These are phyloP conservation scores for Pituophis catenifer DNA, from an alignment of 2,113 vertebrate genomes.

Conservation along the genomic window DNA sequence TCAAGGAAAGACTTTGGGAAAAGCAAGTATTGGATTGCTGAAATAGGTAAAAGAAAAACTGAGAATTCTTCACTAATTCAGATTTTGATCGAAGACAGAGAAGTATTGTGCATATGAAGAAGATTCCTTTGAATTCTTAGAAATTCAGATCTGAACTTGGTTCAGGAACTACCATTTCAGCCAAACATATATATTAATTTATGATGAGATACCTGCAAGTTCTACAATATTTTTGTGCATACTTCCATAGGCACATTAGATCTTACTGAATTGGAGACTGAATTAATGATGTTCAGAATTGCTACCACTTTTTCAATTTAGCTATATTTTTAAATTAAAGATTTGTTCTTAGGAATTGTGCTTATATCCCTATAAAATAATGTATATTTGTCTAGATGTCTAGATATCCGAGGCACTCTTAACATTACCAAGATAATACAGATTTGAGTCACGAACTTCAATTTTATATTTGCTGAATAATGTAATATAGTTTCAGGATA, in stretches of 20 bases:
- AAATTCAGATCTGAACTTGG: background rate
- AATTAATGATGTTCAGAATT: background rate
- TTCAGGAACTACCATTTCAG: background rate
- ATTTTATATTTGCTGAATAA: conserved; percentile 1
- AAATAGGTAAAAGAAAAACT: background rate
- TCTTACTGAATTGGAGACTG: background rate
- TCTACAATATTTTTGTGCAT: background rate
- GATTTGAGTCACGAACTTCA: background rate
- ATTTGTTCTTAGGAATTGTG: background rate
- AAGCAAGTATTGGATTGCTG: background rate
- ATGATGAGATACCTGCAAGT: background rate
- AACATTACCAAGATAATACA: background rate
- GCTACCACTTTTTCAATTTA: background rate
- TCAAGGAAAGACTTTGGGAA: background rate
- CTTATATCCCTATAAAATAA: background rate
- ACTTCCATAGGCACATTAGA: background rate
- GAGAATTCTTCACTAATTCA: background rate
- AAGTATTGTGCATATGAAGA: background rate
- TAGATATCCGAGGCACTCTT: background rate
- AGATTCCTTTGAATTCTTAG: background rate
- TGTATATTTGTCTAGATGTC: background rate
- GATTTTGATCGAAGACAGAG: background rate
- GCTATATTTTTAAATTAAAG: background rate
- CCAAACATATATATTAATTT: background rate
- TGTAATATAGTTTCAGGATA: background rate